phyloP scores from a whole-genome alignment of 1,140 invertebrate species.

The Paralvinella palmiformis region DNA sequence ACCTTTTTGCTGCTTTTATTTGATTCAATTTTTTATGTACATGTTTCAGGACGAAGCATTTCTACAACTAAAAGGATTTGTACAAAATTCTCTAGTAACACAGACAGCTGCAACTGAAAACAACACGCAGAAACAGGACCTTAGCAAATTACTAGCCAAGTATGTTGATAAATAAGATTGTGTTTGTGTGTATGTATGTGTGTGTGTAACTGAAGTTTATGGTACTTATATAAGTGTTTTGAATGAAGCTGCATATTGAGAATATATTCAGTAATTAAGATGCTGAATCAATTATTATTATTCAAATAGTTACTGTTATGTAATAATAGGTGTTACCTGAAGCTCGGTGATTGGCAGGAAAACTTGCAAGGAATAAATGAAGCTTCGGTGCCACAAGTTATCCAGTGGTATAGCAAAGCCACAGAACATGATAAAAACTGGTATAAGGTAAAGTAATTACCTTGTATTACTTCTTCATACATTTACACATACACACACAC shows the following conservation, averaged over 20 bases:
- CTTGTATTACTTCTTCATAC: no score
- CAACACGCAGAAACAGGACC: conserved; percentile 39
- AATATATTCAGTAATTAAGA: no score
- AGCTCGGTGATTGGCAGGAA: conserved; percentile 46
- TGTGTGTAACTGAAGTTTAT: no score
- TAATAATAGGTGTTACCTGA: conserved; percentile 52
- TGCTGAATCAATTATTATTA: neutral
- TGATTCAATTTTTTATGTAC: no score
- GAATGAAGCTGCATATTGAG: no score
- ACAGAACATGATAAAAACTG: conserved; percentile 75
- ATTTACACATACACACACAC: no score
- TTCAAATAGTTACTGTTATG: neutral
- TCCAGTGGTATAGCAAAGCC: conserved; percentile 78
- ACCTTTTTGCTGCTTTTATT: no score
- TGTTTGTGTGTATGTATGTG: neutral
- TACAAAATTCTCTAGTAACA: conserved; percentile 60
- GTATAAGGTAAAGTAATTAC: conserved; percentile 30
- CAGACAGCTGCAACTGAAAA: neutral
- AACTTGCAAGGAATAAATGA: conserved; percentile 37
- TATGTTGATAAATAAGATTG: conserved; percentile 26
- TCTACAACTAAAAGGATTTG: conserved; percentile 68
- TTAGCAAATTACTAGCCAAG: conserved; percentile 65
- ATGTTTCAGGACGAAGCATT: conserved; percentile 46
- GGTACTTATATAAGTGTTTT: no score
- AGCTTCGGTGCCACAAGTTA: conserved; percentile 54